Evolutionary conservation across 2,113 vertebrate species (phyloP).

Genomic region (Panurus biarmicus): DNA sequence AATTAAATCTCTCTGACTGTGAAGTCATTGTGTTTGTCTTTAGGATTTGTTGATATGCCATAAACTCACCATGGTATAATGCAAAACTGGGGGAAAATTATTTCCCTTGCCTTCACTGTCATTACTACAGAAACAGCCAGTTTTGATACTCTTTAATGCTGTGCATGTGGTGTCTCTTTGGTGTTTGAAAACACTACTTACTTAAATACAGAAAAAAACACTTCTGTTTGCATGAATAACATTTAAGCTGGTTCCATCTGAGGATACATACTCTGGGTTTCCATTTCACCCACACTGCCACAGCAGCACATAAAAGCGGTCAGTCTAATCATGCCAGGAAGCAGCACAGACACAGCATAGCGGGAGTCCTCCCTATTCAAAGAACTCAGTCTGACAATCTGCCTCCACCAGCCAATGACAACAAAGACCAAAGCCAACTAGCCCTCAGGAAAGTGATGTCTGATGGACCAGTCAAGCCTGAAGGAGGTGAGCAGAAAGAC

Average conservation of each 20-base stretch:
- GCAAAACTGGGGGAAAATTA: neutral
- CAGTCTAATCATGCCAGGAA: conserved; percentile 87
- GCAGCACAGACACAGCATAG: conserved; percentile 98
- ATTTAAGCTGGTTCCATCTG: conserved; percentile 89
- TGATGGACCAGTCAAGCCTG: conserved; percentile 86
- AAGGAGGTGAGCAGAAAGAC: conserved; percentile 83
- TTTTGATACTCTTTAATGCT: conserved; percentile 79
- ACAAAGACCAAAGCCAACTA: conserved; percentile 91
- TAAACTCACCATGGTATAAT: conserved; percentile 8
- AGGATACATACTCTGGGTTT: conserved; percentile 94
- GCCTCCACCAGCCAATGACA: conserved; percentile 93
- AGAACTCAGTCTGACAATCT: conserved; percentile 94
- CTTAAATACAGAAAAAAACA: conserved; percentile 74
- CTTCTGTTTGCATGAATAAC: conserved; percentile 93
- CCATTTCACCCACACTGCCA: conserved; percentile 89
- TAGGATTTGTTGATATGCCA: conserved; percentile 15
- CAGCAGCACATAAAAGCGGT: conserved; percentile 88
- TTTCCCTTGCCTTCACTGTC: conserved; percentile 18
- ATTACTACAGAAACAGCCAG: conserved; percentile 80
- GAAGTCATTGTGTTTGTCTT: conserved; percentile 22
- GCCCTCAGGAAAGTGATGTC: conserved; percentile 96
- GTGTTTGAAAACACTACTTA: conserved; percentile 82
- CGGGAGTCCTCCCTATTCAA: conserved; percentile 94
- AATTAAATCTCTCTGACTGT: conserved; percentile 13
- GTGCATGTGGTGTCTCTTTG: conserved; percentile 85